Evolutionary conservation across 1,140 invertebrate genomes (phyloP).

Genomic region (Danaus melanippus): DNA sequence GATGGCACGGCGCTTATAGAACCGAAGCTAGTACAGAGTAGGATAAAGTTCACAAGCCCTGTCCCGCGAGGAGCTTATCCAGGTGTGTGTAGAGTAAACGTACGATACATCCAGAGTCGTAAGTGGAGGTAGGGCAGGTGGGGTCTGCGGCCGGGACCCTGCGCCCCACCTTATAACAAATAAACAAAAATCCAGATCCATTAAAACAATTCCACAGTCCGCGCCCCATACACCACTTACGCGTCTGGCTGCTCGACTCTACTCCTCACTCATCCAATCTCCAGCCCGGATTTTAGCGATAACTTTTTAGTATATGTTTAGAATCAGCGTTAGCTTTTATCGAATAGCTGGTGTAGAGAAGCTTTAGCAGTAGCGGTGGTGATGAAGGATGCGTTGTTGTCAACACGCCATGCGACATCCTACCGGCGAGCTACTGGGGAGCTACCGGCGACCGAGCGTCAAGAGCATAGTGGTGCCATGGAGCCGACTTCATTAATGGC

Average conservation of each 20-base stretch:
- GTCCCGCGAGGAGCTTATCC: no score
- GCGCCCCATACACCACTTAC: conserved; percentile 66
- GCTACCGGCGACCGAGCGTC: conserved; percentile 50
- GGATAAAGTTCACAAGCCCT: no score
- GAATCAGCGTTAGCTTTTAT: conserved; percentile 14
- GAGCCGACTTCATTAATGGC: conserved; percentile 41
- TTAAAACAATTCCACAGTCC: conserved; percentile 49
- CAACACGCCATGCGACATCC: conserved; percentile 33
- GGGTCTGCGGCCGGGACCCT: conserved; percentile 67
- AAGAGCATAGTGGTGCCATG: conserved; percentile 67
- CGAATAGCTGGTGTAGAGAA: conserved; percentile 16
- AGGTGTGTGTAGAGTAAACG: conserved; percentile 29
- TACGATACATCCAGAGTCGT: conserved; percentile 74
- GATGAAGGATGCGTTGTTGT: conserved; percentile 17
- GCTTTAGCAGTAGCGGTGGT: conserved; percentile 21
- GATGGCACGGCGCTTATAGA: no score
- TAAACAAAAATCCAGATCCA: conserved; percentile 63
- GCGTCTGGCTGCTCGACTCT: conserved; percentile 57
- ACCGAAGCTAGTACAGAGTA: no score
- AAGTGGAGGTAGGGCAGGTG: conserved; percentile 73
- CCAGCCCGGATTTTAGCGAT: conserved; percentile 6
- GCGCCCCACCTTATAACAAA: conserved; percentile 70
- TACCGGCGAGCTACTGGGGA: neutral
- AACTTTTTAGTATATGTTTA: conserved; percentile 9
- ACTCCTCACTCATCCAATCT: conserved; percentile 22